These are phyloP conservation scores for Barnardius zonarius DNA, from an alignment of 2,113 vertebrate genomes.

Conservation along the genomic window DNA sequence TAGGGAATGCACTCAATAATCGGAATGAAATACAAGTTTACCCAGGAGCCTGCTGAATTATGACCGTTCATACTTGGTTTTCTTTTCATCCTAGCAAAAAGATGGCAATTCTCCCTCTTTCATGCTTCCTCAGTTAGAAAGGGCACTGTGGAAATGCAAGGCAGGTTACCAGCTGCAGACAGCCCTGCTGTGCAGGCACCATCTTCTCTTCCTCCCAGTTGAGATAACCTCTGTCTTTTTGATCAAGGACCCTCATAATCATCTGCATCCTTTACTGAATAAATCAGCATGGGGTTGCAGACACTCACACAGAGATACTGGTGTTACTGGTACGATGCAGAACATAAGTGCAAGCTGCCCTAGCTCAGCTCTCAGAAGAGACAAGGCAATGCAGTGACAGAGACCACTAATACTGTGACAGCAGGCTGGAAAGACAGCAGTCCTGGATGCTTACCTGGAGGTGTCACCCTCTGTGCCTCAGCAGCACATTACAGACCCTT, in stretches of 20 bases:
- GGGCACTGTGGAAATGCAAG: not conserved
- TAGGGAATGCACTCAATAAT: constrained; percentile 75
- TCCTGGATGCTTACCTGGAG: not conserved
- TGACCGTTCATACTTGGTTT: constrained; percentile 66
- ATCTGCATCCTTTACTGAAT: not conserved
- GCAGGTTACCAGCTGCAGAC: not conserved
- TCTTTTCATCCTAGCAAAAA: constrained; percentile 16
- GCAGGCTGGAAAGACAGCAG: not conserved
- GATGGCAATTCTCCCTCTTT: not conserved
- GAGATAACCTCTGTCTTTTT: not conserved
- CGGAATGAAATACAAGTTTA: constrained; percentile 75
- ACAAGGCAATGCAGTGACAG: not conserved
- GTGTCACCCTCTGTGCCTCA: not conserved
- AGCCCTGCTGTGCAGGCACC: not conserved
- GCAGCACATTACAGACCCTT: not conserved
- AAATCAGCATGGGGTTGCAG: not conserved
- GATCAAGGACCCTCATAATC: not conserved
- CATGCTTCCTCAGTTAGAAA: not conserved
- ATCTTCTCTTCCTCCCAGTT: not conserved
- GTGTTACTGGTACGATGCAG: not conserved
- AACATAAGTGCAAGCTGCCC: accelerated
- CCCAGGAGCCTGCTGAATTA: constrained; percentile 75
- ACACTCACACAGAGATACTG: not conserved
- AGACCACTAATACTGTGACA: not conserved
- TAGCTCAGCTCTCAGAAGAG: not conserved